Evolutionary conservation across 1,140 invertebrate genomes (phyloP).

Genomic region (Zophobas morio): DNA sequence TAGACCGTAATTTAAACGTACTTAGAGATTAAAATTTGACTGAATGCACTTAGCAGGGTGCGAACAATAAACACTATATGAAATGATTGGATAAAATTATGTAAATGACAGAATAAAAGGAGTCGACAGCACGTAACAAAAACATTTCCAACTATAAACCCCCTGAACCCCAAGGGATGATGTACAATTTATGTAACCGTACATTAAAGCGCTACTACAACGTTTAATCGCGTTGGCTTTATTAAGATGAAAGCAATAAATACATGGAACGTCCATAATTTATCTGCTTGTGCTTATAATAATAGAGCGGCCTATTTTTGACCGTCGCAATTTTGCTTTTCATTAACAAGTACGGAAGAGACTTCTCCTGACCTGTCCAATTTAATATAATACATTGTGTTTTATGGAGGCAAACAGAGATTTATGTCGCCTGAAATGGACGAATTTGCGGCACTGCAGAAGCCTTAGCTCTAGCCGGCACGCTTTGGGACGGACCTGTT

Average conservation of each 20-base stretch:
- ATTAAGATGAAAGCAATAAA: slow-evolving; percentile 36
- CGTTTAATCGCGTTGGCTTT: slow-evolving; percentile 35
- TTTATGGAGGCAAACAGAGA: slow-evolving; percentile 26
- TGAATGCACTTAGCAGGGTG: background rate
- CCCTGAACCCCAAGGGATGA: slow-evolving; percentile 30
- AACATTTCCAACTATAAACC: slow-evolving; percentile 38
- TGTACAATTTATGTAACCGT: slow-evolving; percentile 45
- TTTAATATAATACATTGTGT: slow-evolving; percentile 29
- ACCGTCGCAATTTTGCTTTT: slow-evolving; percentile 2
- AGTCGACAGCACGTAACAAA: slow-evolving; percentile 26
- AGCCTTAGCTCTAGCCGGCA: background rate
- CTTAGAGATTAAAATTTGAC: slow-evolving; percentile 3
- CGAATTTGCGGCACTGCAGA: slow-evolving; percentile 10
- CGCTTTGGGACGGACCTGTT: too few species aligned
- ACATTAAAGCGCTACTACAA: slow-evolving; percentile 42
- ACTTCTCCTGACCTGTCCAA: slow-evolving; percentile 21
- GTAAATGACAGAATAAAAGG: slow-evolving; percentile 27
- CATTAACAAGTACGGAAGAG: slow-evolving; percentile 31
- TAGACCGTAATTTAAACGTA: slow-evolving; percentile 6
- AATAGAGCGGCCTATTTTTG: slow-evolving; percentile 12
- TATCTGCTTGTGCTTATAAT: slow-evolving; percentile 22
- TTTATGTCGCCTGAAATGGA: slow-evolving; percentile 1
- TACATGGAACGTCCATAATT: slow-evolving; percentile 34
- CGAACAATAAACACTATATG: slow-evolving; percentile 13
- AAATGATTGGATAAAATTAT: slow-evolving; percentile 26